Conservation (phyloP, 2,888 invertebrate species). For the Deroplatys truncata region DNA sequence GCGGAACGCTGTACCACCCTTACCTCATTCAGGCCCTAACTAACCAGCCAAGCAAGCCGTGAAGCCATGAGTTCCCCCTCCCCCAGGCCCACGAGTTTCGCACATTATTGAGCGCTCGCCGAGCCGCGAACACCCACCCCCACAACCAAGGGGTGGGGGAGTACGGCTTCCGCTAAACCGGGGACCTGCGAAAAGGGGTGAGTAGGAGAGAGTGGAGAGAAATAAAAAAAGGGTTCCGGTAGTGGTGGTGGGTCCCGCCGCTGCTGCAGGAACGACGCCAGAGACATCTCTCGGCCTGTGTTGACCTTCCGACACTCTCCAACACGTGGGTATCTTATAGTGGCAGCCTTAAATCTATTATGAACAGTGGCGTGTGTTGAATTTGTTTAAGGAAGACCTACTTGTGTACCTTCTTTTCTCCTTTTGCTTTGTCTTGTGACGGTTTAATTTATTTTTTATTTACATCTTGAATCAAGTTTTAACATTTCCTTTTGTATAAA, state of each 20-base stretch:
- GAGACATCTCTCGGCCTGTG: slow-evolving; percentile 30
- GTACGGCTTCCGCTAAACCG: slow-evolving; percentile 5
- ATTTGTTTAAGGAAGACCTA: background rate
- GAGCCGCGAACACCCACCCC: slow-evolving; percentile 32
- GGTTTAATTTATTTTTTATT: too few species aligned
- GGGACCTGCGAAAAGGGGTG: slow-evolving; percentile 21
- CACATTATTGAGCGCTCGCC: slow-evolving; percentile 51
- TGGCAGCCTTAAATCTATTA: background rate
- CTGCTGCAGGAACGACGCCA: background rate
- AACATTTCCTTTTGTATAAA: too few species aligned
- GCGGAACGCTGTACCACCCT: background rate
- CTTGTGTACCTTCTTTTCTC: background rate
- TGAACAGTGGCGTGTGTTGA: background rate
- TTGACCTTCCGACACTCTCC: background rate
- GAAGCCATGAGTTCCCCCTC: background rate
- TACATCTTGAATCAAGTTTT: too few species aligned
- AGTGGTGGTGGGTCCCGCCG: background rate
- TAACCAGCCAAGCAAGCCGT: slow-evolving; percentile 2
- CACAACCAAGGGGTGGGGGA: slow-evolving; percentile 5
- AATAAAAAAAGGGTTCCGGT: slow-evolving; percentile 37
- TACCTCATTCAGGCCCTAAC: background rate
- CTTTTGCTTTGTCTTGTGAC: background rate
- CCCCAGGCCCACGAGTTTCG: slow-evolving; percentile 48
- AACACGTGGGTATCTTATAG: background rate
- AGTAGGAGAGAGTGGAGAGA: slow-evolving; percentile 34